Evolutionary conservation across 2,888 invertebrate species (phyloP), one percentile per base, ranked within the genome.

Genomic region (Hedya salicella): DNA sequence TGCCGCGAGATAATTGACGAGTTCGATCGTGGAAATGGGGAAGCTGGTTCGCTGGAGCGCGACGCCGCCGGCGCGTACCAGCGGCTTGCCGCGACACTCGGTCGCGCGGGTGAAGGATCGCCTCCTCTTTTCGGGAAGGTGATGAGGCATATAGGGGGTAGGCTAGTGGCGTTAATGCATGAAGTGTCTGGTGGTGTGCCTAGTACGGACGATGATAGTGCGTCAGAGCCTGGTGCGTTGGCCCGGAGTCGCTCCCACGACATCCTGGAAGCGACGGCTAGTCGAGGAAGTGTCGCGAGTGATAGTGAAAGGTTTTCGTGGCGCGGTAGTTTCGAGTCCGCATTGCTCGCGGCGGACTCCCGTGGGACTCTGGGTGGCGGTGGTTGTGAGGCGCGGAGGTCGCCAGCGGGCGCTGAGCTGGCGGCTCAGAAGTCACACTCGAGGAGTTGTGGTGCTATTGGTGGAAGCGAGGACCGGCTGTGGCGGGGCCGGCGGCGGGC

Each of bases 301-400:
- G 97, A 97, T 81, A 95, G 97, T 91, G 97, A 97, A 83, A 93
- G 97, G 72, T 97, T 97, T 87, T 97, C 97, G 78, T 97, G 97
- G 97, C 94, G 97, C 69, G 97, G 97, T 73, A 97, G 97, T 88
- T 97, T 97, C 86, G 97, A 97, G 83, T 97, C 97, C n/a, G 97
- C 97, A 46, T 90, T 97, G 66, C 94, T 97, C 87, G 97, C 97
- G 11, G 96, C 97, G 1, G 97, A 97, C 85, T 97, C 97, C 8
- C 93, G 97, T 73, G 97, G 96, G 44, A 96, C 96, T 74, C 86
- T 97, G 66, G 95, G 94, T 36, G 95, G 95, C 63, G 95, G 95
- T 50, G 96, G 96, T 2, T 95, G 96, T 70, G 94, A 97, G 74
- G 96, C 96, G 11, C 95, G 96, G 65, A 93, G 97, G 67, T 94